phyloP scores from a whole-genome alignment of 1,140 invertebrate species.

The Zaprionus gabonicus region DNA sequence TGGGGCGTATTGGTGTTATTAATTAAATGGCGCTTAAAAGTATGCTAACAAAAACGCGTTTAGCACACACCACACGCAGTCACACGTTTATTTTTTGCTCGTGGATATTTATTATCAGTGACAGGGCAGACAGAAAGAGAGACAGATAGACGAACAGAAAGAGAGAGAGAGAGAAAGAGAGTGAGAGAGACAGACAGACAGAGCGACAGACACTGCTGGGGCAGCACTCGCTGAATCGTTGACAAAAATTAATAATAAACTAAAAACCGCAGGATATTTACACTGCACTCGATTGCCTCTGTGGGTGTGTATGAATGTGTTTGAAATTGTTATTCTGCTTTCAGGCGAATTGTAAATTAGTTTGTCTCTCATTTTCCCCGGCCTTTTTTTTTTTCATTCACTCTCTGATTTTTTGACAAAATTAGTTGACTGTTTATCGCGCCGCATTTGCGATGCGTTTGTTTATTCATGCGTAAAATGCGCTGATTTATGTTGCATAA shows the following conservation, averaged over 20 bases:
- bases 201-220: too few species aligned
- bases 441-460: slow-evolving; percentile 19
- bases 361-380: slow-evolving; percentile 42
- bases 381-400: background rate
- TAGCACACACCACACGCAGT: slow-evolving; percentile 28
- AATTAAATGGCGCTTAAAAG: slow-evolving; percentile 73
- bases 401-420: slow-evolving; percentile 37
- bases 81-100: slow-evolving; percentile 36
- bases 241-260: slow-evolving; percentile 82
- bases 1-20: slow-evolving; percentile 50
- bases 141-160: slow-evolving; percentile 37
- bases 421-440: slow-evolving; percentile 69
- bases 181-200: slow-evolving; percentile 36
- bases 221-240: slow-evolving; percentile 37
- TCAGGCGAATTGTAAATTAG: slow-evolving; percentile 65
- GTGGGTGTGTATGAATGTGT: background rate
- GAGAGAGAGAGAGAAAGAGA: slow-evolving; percentile 42
- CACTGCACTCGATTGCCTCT: slow-evolving; percentile 64
- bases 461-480: slow-evolving; percentile 64
- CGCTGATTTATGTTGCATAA: slow-evolving; percentile 67
- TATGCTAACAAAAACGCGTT: slow-evolving; percentile 53
- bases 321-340: slow-evolving; percentile 37
- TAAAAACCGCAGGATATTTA: slow-evolving; percentile 80
- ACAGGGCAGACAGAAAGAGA: slow-evolving; percentile 58
- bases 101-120: slow-evolving; percentile 75